These are phyloP conservation scores for Antechinus stuartii DNA, from an alignment of 2,113 vertebrate genomes.

Conservation along the genomic window DNA sequence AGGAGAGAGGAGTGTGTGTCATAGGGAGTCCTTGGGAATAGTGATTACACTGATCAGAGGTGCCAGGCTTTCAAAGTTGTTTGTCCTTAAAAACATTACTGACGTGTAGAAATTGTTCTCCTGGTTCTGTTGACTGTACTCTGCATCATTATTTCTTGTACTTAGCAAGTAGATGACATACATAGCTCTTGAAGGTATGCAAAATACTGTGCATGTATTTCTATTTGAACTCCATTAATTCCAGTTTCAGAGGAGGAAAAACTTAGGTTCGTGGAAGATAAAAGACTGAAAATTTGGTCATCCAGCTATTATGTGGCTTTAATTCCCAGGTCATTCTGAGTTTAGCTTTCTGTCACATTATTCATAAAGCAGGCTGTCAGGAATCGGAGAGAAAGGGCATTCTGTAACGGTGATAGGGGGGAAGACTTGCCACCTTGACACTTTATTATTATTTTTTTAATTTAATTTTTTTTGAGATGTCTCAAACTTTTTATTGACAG, in stretches of 20 bases:
- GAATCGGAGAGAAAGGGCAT: background rate
- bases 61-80: background rate
- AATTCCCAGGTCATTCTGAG: too few relatives aligned
- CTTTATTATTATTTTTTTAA: background rate
- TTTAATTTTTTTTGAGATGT: too few relatives aligned
- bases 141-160: background rate
- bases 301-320: background rate
- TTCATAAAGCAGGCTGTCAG: background rate
- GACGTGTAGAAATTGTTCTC: background rate
- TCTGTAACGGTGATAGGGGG: background rate
- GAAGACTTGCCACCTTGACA: background rate
- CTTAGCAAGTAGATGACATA: background rate
- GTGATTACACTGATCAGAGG: background rate
- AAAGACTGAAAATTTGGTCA: background rate
- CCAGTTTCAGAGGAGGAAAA: background rate
- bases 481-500: too few relatives aligned
- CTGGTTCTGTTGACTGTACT: background rate
- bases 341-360: background rate
- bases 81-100: background rate
- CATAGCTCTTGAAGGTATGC: background rate
- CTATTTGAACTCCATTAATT: background rate
- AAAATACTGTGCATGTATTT: background rate
- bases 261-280: background rate
- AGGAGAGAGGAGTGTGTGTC: background rate
- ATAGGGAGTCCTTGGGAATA: background rate